Evolutionary conservation across 92 coral and sea anemone species (phyloP).

Genomic region (Parazoanthus swiftii): DNA sequence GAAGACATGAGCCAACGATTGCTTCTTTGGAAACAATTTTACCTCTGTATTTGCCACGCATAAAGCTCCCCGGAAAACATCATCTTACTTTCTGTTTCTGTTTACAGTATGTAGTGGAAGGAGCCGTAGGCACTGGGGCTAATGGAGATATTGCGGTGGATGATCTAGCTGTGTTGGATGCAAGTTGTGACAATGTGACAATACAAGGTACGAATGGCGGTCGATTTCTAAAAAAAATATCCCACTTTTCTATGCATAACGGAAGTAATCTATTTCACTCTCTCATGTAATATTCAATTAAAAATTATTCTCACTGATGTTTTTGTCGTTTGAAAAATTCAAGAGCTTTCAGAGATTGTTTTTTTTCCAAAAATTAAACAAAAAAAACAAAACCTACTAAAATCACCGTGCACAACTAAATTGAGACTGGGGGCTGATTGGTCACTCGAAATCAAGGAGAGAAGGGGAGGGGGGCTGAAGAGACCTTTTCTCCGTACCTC

Average conservation of each 20-base stretch:
- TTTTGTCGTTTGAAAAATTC: too few relatives aligned
- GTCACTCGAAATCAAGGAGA: too few relatives aligned
- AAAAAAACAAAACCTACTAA: background rate
- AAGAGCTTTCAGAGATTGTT: background rate
- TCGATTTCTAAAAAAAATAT: too few relatives aligned
- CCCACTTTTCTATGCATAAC: too few relatives aligned
- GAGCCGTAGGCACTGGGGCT: conserved; percentile 49
- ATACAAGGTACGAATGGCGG: conserved; percentile 32
- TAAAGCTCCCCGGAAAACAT: background rate
- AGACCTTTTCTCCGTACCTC: too few relatives aligned
- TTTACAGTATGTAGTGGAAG: conserved; percentile 51
- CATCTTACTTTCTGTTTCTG: background rate
- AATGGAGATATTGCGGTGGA: conserved; percentile 61
- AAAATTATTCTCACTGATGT: background rate
- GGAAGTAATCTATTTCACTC: background rate
- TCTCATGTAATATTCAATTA: background rate
- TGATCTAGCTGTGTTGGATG: conserved; percentile 45
- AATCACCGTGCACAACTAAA: background rate
- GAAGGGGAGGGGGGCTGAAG: too few relatives aligned
- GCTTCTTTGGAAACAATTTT: too few relatives aligned
- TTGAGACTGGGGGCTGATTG: too few relatives aligned
- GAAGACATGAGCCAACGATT: background rate
- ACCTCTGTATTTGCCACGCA: background rate
- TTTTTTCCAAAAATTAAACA: background rate
- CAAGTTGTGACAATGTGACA: conserved; percentile 27